Conservation (phyloP, 2,888 invertebrate species). For the Gymnocheta viridis region DNA sequence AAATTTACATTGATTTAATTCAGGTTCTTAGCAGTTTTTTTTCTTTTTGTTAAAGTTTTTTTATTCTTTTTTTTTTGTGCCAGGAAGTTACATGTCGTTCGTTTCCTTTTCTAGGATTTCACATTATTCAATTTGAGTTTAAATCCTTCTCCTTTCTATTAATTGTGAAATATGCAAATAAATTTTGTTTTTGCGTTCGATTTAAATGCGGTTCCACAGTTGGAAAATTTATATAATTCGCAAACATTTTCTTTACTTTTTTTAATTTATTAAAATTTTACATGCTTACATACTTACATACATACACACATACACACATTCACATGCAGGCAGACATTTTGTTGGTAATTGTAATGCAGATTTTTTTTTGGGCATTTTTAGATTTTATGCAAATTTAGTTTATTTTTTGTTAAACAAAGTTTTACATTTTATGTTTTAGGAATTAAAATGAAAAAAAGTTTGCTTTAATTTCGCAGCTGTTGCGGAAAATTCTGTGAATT, state of each 20-base stretch:
- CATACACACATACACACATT: background rate
- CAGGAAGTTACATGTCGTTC: constrained; percentile 65
- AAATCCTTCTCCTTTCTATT: constrained; percentile 62
- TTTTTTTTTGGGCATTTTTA: constrained; percentile 74
- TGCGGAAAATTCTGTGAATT: constrained; percentile 36
- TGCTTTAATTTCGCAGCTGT: constrained; percentile 33
- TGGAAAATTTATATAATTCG: constrained; percentile 57
- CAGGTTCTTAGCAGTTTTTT: constrained; percentile 47
- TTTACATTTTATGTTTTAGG: constrained; percentile 36
- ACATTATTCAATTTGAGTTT: constrained; percentile 9
- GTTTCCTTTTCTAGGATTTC: constrained; percentile 53
- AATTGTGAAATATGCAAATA: constrained; percentile 72
- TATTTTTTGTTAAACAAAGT: constrained; percentile 70
- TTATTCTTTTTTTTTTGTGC: background rate
- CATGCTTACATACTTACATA: constrained; percentile 13
- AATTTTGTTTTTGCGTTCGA: constrained; percentile 40
- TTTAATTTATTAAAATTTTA: constrained; percentile 68
- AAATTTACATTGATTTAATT: constrained; percentile 47
- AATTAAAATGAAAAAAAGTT: constrained; percentile 34
- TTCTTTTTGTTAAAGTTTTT: background rate
- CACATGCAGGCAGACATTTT: background rate
- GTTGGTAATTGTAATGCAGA: constrained; percentile 78
- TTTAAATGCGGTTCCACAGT: constrained; percentile 70
- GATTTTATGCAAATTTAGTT: constrained; percentile 70
- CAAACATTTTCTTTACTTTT: constrained; percentile 31